phyloP scores from a whole-genome alignment of 1,140 invertebrate species.

The Mesaphorura yosii region DNA sequence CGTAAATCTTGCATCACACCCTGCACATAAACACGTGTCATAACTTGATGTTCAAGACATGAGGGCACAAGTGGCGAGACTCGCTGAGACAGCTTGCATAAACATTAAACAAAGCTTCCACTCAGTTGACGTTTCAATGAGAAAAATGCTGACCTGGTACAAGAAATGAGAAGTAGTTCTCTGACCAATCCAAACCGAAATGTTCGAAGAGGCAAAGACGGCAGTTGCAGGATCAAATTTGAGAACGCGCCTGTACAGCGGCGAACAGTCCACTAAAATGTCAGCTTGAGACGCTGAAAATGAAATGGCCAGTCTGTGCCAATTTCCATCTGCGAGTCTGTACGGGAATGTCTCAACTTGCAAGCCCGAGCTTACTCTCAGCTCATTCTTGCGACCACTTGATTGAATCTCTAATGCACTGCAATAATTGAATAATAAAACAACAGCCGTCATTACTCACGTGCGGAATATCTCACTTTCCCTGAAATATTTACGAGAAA shows the following conservation, averaged over 20 bases:
- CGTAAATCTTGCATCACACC: conserved; percentile 75
- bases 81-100: too few relatives aligned
- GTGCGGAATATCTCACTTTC: too few relatives aligned
- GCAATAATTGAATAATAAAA: conserved; percentile 29
- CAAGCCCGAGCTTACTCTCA: conserved; percentile 52
- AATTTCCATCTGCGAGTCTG: conserved; percentile 66
- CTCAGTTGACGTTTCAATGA: too few relatives aligned
- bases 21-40: conserved; percentile 42
- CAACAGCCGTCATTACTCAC: too few relatives aligned
- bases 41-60: background rate
- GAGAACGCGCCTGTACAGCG: conserved; percentile 48
- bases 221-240: conserved; percentile 28
- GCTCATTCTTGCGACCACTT: conserved; percentile 71
- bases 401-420: conserved; percentile 83
- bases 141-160: conserved; percentile 61
- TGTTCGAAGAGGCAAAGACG: conserved; percentile 33
- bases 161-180: conserved; percentile 69
- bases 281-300: conserved; percentile 69
- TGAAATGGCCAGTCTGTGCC: conserved; percentile 72
- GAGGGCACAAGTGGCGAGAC: too few relatives aligned
- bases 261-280: conserved; percentile 72
- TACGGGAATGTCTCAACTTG: conserved; percentile 75
- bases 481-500: too few relatives aligned
- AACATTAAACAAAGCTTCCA: too few relatives aligned
- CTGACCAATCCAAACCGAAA: conserved; percentile 74